Evolutionary conservation across 2,113 vertebrate species (phyloP).

Genomic region (Mus pahari): DNA sequence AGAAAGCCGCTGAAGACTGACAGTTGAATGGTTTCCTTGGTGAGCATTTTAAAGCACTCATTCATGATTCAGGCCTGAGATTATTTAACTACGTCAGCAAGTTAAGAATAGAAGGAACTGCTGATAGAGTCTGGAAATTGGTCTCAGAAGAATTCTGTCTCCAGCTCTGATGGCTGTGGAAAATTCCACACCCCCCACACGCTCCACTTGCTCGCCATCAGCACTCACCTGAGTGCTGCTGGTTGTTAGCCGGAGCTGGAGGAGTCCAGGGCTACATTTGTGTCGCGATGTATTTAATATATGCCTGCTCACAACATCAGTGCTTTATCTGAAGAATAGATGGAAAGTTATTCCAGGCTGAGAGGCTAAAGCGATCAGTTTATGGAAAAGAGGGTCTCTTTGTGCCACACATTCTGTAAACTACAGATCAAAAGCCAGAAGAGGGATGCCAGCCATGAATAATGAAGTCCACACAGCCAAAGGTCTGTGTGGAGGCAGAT

Average conservation of each 20-base stretch:
- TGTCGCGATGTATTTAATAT: slow-evolving; percentile 56
- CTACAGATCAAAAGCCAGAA: slow-evolving; percentile 76
- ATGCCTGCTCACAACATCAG: slow-evolving; percentile 52
- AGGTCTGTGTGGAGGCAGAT: slow-evolving; percentile 38
- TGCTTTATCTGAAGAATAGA: slow-evolving; percentile 69
- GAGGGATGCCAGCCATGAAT: slow-evolving; percentile 63
- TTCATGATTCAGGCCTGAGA: not conserved
- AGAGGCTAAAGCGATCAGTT: slow-evolving; percentile 67
- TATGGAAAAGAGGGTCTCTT: slow-evolving; percentile 65
- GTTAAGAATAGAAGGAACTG: not conserved
- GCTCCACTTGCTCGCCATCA: not conserved
- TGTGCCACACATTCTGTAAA: slow-evolving; percentile 65
- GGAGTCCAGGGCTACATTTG: not conserved
- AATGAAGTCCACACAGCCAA: slow-evolving; percentile 67
- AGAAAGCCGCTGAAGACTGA: not conserved
- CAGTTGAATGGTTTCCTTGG: not conserved
- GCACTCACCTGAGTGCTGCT: not conserved
- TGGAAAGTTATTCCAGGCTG: slow-evolving; percentile 74
- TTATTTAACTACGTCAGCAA: not conserved
- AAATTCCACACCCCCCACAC: not conserved
- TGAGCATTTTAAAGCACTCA: not conserved
- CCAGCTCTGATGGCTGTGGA: not conserved
- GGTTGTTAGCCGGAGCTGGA: not conserved
- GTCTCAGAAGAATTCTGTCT: slow-evolving; percentile 19
- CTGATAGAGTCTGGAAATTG: not conserved